phyloP scores from a whole-genome alignment of 1,140 invertebrate genomes.

The Trichogramma pretiosum region DNA sequence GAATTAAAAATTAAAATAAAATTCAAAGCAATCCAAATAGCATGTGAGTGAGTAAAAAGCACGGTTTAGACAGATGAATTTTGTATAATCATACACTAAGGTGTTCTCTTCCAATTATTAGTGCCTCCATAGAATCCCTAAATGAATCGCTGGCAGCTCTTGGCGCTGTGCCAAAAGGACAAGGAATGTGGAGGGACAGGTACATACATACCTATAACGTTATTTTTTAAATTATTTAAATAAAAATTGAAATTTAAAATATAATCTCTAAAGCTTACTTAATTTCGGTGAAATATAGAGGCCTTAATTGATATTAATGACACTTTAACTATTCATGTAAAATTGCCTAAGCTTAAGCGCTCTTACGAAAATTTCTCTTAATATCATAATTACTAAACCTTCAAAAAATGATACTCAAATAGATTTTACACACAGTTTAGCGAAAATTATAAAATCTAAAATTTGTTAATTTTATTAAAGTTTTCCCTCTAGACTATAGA shows the following conservation, averaged over 20 bases:
- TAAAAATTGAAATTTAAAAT: background rate
- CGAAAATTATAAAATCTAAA: no score
- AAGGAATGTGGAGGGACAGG: slow-evolving; percentile 54
- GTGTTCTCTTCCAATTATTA: slow-evolving; percentile 44
- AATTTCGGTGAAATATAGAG: no score
- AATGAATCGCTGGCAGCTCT: slow-evolving; percentile 45
- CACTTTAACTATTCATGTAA: no score
- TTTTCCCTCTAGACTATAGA: no score
- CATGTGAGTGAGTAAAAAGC: slow-evolving; percentile 34
- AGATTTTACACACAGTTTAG: no score
- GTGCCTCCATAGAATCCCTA: slow-evolving; percentile 44
- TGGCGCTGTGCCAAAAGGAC: slow-evolving; percentile 43
- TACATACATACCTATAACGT: no score
- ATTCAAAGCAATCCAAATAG: slow-evolving; percentile 22
- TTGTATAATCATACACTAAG: slow-evolving; percentile 38
- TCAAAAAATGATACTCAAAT: no score
- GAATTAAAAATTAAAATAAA: slow-evolving; percentile 10
- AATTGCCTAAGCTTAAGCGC: no score
- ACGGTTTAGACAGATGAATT: slow-evolving; percentile 32
- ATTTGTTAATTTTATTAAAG: no score
- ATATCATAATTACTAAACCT: no score
- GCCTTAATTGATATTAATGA: no score
- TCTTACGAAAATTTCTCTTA: no score
- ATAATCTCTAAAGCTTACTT: background rate
- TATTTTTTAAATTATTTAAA: slow-evolving; percentile 5